phyloP scores from a whole-genome alignment of 53 echinoderm and acorn worm genomes.

The Holothuria scabra region DNA sequence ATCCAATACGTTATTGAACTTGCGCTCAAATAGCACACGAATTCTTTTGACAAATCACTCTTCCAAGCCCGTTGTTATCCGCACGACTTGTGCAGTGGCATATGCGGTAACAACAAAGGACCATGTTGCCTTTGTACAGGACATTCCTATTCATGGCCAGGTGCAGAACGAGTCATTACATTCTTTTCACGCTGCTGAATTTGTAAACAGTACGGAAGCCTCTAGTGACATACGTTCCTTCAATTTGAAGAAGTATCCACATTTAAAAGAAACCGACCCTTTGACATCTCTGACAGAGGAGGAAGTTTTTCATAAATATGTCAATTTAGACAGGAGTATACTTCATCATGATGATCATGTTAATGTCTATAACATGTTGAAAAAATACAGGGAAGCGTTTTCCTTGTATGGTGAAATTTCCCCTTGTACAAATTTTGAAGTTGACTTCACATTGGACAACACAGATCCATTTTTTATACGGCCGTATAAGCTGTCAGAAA shows the following conservation, averaged over 20 bases:
- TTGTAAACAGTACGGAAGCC: no score
- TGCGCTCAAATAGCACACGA: background rate
- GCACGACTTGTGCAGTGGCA: no score
- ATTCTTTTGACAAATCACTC: background rate
- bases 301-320: slow-evolving; percentile 2
- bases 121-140: no score
- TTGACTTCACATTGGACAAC: slow-evolving; percentile 11
- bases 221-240: no score
- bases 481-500: no score
- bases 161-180: background rate
- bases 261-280: no score
- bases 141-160: background rate
- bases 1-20: slow-evolving; percentile 1
- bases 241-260: slow-evolving; percentile 28
- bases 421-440: slow-evolving; percentile 22
- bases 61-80: no score
- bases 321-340: slow-evolving; percentile 14
- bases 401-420: slow-evolving; percentile 49
- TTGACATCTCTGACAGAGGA: no score
- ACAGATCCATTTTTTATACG: slow-evolving; percentile 29
- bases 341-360: background rate
- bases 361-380: background rate
- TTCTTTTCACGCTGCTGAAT: no score
- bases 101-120: background rate
- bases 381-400: slow-evolving; percentile 26